Conservation (phyloP, 2,797 vertebrate species). For the Glossophaga mutica region DNA sequence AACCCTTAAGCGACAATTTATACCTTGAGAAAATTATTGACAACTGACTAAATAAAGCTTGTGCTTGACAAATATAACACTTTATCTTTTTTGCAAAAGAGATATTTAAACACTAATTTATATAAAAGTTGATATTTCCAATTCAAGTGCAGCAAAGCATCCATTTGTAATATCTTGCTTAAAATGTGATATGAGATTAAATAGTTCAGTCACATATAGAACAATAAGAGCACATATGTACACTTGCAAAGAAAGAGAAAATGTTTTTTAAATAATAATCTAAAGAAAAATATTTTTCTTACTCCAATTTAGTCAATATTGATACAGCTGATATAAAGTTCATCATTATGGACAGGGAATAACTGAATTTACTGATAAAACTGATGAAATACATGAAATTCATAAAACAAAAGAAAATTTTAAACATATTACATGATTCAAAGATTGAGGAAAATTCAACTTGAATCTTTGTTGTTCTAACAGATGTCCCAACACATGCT, state of each 20-base stretch:
- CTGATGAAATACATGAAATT: not conserved
- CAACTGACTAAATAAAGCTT: not conserved
- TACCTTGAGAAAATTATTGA: not conserved
- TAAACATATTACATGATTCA: not conserved
- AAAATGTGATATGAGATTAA: not conserved
- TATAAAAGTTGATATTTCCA: not conserved
- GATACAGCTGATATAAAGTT: not conserved
- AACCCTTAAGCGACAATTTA: not conserved
- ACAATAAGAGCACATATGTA: not conserved
- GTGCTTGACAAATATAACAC: not conserved
- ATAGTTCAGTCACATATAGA: not conserved
- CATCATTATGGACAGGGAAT: not conserved
- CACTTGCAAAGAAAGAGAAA: not conserved
- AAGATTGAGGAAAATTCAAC: not conserved
- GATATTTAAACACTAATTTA: not conserved
- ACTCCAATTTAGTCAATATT: not conserved
- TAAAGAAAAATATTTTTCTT: not conserved
- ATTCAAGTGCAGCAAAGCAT: not conserved
- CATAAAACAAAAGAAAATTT: not conserved
- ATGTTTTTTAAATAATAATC: not conserved
- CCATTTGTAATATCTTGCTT: not conserved
- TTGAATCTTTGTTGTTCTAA: not conserved
- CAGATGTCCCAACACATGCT: not conserved
- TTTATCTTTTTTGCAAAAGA: not conserved
- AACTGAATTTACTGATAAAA: not conserved